Evolutionary conservation across 1,140 invertebrate species (phyloP).

Genomic region (Trinorchestia longiramus): DNA sequence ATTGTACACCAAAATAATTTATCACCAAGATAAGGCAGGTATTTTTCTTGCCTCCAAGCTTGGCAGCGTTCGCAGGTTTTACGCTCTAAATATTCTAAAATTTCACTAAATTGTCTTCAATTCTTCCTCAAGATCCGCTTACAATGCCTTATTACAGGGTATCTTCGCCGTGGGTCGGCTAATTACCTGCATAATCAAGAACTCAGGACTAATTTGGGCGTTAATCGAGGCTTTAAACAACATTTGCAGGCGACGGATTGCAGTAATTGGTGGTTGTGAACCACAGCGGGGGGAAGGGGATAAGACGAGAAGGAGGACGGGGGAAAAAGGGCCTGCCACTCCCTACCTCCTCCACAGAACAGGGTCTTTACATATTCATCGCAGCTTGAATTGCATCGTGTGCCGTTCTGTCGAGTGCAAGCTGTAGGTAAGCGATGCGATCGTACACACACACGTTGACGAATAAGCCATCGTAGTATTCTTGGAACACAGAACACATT

Average conservation of each 20-base stretch:
- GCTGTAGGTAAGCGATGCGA: too few relatives aligned
- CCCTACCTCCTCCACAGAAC: too few relatives aligned
- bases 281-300: background rate
- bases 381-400: too few relatives aligned
- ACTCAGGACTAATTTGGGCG: background rate
- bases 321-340: too few relatives aligned
- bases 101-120: background rate
- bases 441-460: too few relatives aligned
- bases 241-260: background rate
- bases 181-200: background rate
- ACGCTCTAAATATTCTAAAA: background rate
- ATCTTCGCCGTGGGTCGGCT: background rate
- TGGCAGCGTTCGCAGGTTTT: background rate
- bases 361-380: too few relatives aligned
- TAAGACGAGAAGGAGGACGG: background rate
- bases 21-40: too few relatives aligned
- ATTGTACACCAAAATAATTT: too few relatives aligned
- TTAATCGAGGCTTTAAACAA: background rate
- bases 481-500: too few relatives aligned
- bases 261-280: background rate
- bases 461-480: too few relatives aligned
- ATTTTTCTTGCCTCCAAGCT: background rate
- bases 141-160: background rate
- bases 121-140: background rate
- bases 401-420: too few relatives aligned